Evolutionary conservation across 2,113 vertebrate genomes (phyloP).

Genomic region (Antennarius striatus): DNA sequence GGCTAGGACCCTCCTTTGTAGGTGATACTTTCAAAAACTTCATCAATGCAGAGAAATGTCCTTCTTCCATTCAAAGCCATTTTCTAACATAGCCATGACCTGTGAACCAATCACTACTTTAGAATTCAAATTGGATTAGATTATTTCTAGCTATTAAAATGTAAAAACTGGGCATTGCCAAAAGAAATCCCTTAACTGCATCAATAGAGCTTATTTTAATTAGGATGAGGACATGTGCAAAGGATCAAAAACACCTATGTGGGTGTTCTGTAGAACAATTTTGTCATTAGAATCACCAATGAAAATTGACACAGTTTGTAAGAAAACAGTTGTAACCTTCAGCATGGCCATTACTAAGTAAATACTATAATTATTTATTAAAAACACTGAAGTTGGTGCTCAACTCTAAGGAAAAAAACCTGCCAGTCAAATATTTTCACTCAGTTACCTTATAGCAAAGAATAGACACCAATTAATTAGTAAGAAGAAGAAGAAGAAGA

Average conservation of each 20-base stretch:
- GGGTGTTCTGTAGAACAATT: no score
- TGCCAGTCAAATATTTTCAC: neutral
- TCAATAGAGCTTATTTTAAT: slow-evolving; percentile 37
- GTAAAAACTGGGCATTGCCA: slow-evolving; percentile 13
- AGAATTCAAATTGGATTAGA: slow-evolving; percentile 13
- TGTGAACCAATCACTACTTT: slow-evolving; percentile 13
- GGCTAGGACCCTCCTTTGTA: neutral
- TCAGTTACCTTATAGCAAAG: no score
- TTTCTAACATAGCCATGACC: slow-evolving; percentile 20
- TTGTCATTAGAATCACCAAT: no score
- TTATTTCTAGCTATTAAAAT: slow-evolving; percentile 30
- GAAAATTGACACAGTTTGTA: no score
- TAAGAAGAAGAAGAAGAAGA: no score
- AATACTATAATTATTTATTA: neutral
- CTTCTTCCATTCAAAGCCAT: slow-evolving; percentile 22
- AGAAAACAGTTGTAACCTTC: no score
- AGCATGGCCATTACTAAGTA: neutral
- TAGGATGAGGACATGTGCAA: slow-evolving; percentile 14
- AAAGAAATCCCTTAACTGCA: slow-evolving; percentile 5
- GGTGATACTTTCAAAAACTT: slow-evolving; percentile 5
- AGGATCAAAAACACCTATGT: neutral
- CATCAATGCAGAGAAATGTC: slow-evolving; percentile 8
- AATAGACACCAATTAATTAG: no score
- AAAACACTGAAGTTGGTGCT: no score
- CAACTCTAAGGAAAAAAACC: neutral